Conservation (phyloP, 2,888 invertebrate genomes). For the Cinara cedri region DNA sequence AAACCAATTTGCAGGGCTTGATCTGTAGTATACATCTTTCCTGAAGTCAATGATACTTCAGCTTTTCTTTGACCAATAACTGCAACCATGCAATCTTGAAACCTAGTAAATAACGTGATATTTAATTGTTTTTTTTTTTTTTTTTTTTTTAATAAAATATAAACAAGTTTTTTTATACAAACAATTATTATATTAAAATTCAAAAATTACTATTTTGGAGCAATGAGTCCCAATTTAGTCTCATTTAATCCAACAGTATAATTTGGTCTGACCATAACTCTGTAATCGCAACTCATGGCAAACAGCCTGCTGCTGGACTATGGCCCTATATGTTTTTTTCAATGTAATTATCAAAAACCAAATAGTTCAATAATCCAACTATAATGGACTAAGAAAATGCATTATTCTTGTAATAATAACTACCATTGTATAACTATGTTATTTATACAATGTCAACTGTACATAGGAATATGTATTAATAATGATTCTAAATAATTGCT, state of each 20-base stretch:
- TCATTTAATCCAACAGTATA: conserved; percentile 86
- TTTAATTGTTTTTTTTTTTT: too few relatives aligned
- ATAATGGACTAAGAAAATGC: too few relatives aligned
- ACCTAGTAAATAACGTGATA: conserved; percentile 62
- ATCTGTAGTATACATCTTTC: conserved; percentile 75
- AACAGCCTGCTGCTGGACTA: conserved; percentile 85
- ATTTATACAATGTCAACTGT: too few relatives aligned
- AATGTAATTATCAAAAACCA: too few relatives aligned
- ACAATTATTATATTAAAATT: neutral
- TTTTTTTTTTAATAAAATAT: too few relatives aligned
- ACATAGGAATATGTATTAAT: too few relatives aligned
- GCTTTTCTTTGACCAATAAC: conserved; percentile 70
- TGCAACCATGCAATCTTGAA: conserved; percentile 62
- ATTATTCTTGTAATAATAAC: too few relatives aligned
- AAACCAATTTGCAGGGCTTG: conserved; percentile 79
- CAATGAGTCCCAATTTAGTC: conserved; percentile 80
- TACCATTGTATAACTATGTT: too few relatives aligned
- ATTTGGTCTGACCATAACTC: conserved; percentile 78
- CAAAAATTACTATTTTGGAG: conserved; percentile 70
- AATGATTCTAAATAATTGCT: too few relatives aligned
- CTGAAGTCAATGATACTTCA: conserved; percentile 77
- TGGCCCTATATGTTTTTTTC: conserved; percentile 70
- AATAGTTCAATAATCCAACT: too few relatives aligned
- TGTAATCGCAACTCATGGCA: conserved; percentile 80
- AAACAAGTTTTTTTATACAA: neutral